Conservation (phyloP, 1,140 invertebrate genomes). For the Ceratosolen fusciceps region DNA sequence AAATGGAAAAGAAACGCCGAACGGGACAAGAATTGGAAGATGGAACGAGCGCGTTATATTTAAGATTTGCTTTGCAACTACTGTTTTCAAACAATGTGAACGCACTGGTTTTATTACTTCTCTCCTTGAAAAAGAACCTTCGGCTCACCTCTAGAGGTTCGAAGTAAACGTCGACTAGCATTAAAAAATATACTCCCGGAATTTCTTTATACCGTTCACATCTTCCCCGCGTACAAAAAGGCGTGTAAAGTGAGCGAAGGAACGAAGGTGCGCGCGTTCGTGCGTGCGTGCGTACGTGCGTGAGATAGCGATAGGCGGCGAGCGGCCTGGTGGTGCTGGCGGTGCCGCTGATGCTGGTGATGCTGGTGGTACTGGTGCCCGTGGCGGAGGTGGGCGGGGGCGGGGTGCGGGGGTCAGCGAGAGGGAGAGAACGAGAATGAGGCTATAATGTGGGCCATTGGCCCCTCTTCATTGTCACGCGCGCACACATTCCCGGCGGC, state of each 20-base stretch:
- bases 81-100: neutral
- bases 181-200: neutral
- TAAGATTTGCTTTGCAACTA: neutral
- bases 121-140: neutral
- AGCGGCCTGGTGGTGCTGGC: too few relatives aligned
- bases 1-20: neutral
- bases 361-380: too few relatives aligned
- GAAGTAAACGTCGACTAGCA: neutral
- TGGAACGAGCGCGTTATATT: neutral
- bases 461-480: neutral
- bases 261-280: too few relatives aligned
- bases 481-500: neutral
- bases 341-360: too few relatives aligned
- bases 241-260: neutral
- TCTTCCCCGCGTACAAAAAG: neutral
- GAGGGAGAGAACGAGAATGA: neutral
- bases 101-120: neutral
- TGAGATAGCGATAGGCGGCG: too few relatives aligned
- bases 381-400: too few relatives aligned
- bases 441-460: constrained; percentile 21
- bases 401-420: neutral
- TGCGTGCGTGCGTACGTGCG: too few relatives aligned
- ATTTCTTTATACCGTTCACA: neutral
- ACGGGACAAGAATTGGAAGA: too few relatives aligned
- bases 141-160: neutral